These are phyloP conservation scores for Sorex maritimensis DNA, from an alignment of 2,797 vertebrate genomes.

Conservation along the genomic window DNA sequence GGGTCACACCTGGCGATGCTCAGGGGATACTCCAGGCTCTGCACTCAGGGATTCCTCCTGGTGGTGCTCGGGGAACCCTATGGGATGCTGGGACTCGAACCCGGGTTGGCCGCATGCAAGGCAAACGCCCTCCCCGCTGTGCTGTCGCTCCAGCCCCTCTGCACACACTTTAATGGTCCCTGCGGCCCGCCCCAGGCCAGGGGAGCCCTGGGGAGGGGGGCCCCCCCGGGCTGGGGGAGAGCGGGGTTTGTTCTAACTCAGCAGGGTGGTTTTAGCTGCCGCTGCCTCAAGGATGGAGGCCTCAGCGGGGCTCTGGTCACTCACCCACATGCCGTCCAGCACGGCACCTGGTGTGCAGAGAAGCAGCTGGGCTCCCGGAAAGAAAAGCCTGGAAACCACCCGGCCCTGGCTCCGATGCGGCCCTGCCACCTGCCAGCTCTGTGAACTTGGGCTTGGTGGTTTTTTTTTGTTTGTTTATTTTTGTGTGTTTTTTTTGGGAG, in stretches of 20 bases:
- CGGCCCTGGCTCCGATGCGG: neutral
- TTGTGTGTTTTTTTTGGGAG: no score
- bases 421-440: neutral
- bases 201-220: neutral
- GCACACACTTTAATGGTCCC: neutral
- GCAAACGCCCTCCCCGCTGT: no score
- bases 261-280: neutral
- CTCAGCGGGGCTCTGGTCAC: neutral
- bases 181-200: neutral
- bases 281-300: neutral
- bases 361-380: neutral
- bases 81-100: no score
- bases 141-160: no score
- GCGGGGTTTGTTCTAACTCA: neutral
- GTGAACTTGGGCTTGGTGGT: neutral
- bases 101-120: no score
- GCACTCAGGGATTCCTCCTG: no score
- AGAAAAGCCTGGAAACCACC: neutral
- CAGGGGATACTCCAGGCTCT: no score
- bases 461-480: no score
- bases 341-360: neutral
- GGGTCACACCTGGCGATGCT: no score
- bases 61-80: no score
- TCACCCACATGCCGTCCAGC: neutral
- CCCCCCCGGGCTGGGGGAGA: neutral